A percentile compares a stretch with the other conserved stretches of the same genome.
These are phyloP conservation scores for Sarcophaga rosellei DNA, from an alignment of 2,888 invertebrate species.

Conservation along the genomic window DNA sequence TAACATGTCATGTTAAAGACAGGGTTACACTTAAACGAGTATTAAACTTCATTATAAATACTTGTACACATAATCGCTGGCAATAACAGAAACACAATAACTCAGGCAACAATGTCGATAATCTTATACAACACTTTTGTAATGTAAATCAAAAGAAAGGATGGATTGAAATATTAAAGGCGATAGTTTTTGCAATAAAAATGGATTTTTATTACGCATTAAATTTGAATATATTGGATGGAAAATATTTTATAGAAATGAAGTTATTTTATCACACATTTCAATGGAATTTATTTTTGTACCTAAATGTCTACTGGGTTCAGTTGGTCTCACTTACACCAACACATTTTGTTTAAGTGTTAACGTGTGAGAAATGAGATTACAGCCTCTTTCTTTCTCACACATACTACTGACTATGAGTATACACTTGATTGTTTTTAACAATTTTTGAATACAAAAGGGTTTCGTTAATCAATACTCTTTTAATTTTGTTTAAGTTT, in stretches of 20 bases:
- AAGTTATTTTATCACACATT: background rate
- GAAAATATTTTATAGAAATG: background rate
- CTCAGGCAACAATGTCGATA: constrained; percentile 21
- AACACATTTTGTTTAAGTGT: background rate
- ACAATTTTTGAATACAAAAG: constrained; percentile 27
- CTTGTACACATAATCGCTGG: constrained; percentile 21
- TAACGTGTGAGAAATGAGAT: background rate
- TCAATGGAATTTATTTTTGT: too few relatives aligned
- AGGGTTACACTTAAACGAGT: constrained; percentile 45
- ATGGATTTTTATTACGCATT: background rate
- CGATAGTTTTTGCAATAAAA: background rate
- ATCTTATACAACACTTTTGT: constrained; percentile 40
- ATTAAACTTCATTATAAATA: constrained; percentile 50
- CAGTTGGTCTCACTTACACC: background rate
- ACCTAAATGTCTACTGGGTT: background rate
- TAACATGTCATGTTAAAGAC: constrained; percentile 63
- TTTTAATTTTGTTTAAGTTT: constrained; percentile 27
- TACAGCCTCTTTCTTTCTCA: background rate
- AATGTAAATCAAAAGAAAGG: constrained; percentile 42
- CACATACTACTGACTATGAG: background rate
- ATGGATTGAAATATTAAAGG: background rate
- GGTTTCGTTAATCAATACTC: constrained; percentile 44
- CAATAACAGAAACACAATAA: constrained; percentile 12
- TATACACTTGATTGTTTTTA: constrained; percentile 4
- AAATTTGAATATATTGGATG: background rate